Conservation (phyloP, 2,113 vertebrate species). For the Cyphotilapia sp. region DNA sequence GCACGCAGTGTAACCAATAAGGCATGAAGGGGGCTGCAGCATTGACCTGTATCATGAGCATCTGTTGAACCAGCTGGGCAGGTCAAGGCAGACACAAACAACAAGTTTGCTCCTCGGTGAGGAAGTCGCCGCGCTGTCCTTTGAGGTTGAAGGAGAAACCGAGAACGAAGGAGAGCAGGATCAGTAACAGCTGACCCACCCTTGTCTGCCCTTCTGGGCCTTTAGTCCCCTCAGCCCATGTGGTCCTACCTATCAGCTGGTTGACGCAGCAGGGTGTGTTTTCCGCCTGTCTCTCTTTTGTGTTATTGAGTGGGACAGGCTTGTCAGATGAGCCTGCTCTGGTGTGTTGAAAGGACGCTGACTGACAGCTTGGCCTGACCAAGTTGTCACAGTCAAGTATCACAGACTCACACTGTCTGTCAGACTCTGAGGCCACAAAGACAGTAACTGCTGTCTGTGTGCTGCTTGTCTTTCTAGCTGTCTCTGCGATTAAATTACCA, state of each 20-base stretch:
- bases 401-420: slow-evolving; percentile 35
- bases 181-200: slow-evolving; percentile 50
- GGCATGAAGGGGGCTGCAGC: neutral
- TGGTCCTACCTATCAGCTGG: slow-evolving; percentile 22
- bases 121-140: slow-evolving; percentile 15
- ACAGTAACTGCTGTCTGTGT: slow-evolving; percentile 12
- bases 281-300: slow-evolving; percentile 16
- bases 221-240: slow-evolving; percentile 3
- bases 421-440: slow-evolving; percentile 18
- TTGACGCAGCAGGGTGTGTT: slow-evolving; percentile 34
- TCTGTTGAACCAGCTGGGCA: slow-evolving; percentile 38
- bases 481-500: neutral
- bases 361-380: slow-evolving; percentile 42
- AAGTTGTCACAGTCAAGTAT: slow-evolving; percentile 38
- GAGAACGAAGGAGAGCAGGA: slow-evolving; percentile 17
- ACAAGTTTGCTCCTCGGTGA: neutral
- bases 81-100: slow-evolving; percentile 13
- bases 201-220: slow-evolving; percentile 46
- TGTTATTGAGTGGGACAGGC: slow-evolving; percentile 45
- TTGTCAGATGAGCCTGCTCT: slow-evolving; percentile 41
- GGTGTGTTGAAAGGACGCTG: slow-evolving; percentile 27
- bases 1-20: neutral
- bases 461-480: neutral
- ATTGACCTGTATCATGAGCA: slow-evolving; percentile 22
- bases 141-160: slow-evolving; percentile 26